A percentile compares a stretch with the other conserved stretches of the same genome.
These are phyloP conservation scores for Lepas anatifera DNA, from an alignment of 2,888 invertebrate species.

Conservation along the genomic window DNA sequence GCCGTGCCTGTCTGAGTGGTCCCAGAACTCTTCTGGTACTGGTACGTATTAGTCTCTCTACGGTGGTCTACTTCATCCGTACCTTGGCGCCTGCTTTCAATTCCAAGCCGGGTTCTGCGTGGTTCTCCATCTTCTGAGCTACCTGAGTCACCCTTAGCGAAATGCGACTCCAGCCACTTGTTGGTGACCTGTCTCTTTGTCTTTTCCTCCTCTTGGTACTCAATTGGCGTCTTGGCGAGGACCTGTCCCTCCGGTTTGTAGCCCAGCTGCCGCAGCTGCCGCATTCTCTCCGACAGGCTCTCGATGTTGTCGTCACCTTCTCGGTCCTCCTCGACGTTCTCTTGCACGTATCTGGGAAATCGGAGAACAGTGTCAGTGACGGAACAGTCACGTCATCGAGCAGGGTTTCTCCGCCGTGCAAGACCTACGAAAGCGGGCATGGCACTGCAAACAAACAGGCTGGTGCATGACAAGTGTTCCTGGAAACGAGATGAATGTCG, in stretches of 20 bases:
- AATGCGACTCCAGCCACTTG: conserved; percentile 82
- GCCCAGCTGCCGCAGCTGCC: conserved; percentile 28
- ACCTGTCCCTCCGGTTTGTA: conserved; percentile 70
- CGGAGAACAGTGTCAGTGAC: background rate
- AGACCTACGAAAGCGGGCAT: too few relatives aligned
- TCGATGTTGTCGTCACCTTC: conserved; percentile 41
- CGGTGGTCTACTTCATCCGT: background rate
- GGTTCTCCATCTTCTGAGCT: conserved; percentile 50
- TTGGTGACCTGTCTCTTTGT: conserved; percentile 80
- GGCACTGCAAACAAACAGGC: too few relatives aligned
- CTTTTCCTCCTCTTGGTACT: conserved; percentile 68
- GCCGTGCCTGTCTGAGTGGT: background rate
- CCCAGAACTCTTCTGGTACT: background rate
- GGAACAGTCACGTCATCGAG: too few relatives aligned
- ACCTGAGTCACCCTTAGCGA: conserved; percentile 57
- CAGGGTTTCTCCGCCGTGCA: too few relatives aligned
- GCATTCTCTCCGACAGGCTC: background rate
- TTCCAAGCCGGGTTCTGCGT: too few relatives aligned
- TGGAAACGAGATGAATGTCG: too few relatives aligned
- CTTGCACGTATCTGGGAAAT: conserved; percentile 29
- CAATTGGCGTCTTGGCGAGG: conserved; percentile 52
- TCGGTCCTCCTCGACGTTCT: conserved; percentile 67
- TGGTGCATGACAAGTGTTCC: too few relatives aligned
- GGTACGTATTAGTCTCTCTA: background rate
- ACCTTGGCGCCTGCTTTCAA: background rate